Base-by-base conservation (phyloP, 2,888 invertebrate genomes). In the Epiblema foenella region DNA sequence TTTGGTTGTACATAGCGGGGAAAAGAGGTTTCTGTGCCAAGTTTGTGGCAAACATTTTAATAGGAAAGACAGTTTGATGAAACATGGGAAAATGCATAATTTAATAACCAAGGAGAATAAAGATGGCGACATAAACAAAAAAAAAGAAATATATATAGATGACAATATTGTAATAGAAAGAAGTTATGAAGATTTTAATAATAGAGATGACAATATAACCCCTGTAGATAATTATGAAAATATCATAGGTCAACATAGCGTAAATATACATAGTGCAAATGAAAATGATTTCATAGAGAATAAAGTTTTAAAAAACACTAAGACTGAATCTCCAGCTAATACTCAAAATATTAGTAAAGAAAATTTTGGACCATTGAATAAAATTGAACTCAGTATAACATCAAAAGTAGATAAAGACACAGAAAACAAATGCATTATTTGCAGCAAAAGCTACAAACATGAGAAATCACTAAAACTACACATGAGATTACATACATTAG, bases 31-130 rank as follows among this genome's bases (percentile, higher is more conserved):
- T 46, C 42, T 69, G 0, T 77, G 77, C 49, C 73, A 74, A 10
- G 33, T 68, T 29, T 77, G 77, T 57, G 73, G 73, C 7, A 73
- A 69, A 68, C 46, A 52, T n/a, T 75, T 73, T 49, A 69, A 46
- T 8, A 72, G 74, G 29, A 74, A 73, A 4, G 68, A 65, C 46
- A 68, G 56, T 20, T 73, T 75, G 17, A 12, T 46, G 9, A 29
- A 52, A n/a, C 77, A 77, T 69, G 49, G 64, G 9, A 73, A 60
- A 39, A 37, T 37, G 18, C 69, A 69, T 56, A 10, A 20, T 59
- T 11, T 49, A 56, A 20, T 46, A 46, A 9, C 15, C 10, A 56
- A 18, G 15, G 20, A 42, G 18, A n/a, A 65, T 39, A 9, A 20
- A 18, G 12, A 42, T 20, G 37, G 18, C 2, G 12, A n/a, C 9